phyloP scores from a whole-genome alignment of 2,797 vertebrate genomes.

The Sebastes matsubarae region DNA sequence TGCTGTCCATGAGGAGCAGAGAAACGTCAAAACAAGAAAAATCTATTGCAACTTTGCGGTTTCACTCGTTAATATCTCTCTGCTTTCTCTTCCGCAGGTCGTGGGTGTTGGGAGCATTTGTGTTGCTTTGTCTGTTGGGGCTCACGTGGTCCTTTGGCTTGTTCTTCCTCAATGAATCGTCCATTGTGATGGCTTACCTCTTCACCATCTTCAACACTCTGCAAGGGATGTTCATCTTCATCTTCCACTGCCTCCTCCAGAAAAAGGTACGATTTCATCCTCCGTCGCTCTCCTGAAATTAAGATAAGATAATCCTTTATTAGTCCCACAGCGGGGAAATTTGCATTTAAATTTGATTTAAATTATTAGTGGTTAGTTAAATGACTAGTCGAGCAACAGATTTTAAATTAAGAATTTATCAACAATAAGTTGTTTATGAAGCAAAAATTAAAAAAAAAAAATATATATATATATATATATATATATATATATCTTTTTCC shows the following conservation, averaged over 20 bases:
- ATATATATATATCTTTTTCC: not conserved
- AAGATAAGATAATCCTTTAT: no score
- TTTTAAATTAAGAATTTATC: not conserved
- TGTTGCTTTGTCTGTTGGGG: slow-evolving; percentile 93
- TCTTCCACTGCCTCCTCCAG: slow-evolving; percentile 98
- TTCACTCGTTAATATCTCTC: not conserved
- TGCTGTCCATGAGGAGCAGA: slow-evolving; percentile 2
- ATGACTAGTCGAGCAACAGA: not conserved
- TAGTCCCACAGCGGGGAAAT: no score
- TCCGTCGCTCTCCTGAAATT: not conserved
- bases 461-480: no score
- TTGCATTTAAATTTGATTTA: no score
- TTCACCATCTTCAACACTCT: slow-evolving; percentile 99
- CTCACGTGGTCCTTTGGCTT: slow-evolving; percentile 97
- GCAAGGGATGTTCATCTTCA: slow-evolving; percentile 99
- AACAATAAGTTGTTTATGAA: not conserved
- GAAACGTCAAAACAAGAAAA: not conserved
- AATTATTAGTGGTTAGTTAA: no score
- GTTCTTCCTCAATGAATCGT: slow-evolving; percentile 94
- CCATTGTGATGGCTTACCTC: slow-evolving; percentile 97
- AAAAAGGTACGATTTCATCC: slow-evolving; percentile 89
- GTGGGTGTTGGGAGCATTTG: slow-evolving; percentile 96
- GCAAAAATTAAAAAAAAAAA: not conserved
- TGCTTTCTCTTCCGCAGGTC: slow-evolving; percentile 83
- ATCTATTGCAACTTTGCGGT: not conserved